A percentile compares a stretch with the other conserved stretches of the same genome.
Conservation (phyloP, 2,113 vertebrate genomes). For the Petrocephalus zakoni region DNA sequence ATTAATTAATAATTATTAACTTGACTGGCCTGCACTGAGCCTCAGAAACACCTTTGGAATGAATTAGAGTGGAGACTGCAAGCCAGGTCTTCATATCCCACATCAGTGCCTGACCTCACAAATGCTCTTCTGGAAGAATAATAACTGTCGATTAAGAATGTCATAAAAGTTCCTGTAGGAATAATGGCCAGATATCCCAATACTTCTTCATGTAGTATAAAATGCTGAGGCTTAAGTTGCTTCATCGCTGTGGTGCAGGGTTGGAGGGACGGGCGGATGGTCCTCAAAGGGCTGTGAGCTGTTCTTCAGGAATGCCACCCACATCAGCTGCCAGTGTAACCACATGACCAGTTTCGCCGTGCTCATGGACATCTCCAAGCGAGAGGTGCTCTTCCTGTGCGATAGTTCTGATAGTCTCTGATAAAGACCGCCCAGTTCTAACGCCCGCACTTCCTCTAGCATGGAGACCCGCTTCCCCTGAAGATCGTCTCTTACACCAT, state of each 20-base stretch:
- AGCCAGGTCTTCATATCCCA: too few relatives aligned
- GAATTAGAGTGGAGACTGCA: too few relatives aligned
- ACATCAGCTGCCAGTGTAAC: conserved; percentile 70
- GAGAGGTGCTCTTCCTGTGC: conserved; percentile 63
- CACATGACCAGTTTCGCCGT: conserved; percentile 72
- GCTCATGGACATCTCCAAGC: conserved; percentile 80
- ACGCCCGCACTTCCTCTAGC: conserved; percentile 50
- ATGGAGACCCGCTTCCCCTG: conserved; percentile 77
- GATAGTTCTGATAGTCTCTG: not conserved
- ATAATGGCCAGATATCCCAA: too few relatives aligned
- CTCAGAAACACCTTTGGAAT: too few relatives aligned
- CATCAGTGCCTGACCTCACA: too few relatives aligned
- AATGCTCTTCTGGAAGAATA: too few relatives aligned
- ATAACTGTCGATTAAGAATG: too few relatives aligned
- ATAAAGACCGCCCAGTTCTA: not conserved
- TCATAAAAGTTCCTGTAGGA: too few relatives aligned
- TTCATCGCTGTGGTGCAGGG: conserved; percentile 39
- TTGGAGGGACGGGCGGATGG: conserved; percentile 65
- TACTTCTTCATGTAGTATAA: not conserved
- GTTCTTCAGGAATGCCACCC: conserved; percentile 68
- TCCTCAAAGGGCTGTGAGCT: conserved; percentile 79
- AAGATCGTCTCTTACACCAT: conserved; percentile 72
- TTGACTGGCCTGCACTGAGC: too few relatives aligned
- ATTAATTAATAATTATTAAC: too few relatives aligned
- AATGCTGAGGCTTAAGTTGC: not conserved